Evolutionary conservation across 1,140 invertebrate genomes (phyloP).

Genomic region (Papilio helenus): DNA sequence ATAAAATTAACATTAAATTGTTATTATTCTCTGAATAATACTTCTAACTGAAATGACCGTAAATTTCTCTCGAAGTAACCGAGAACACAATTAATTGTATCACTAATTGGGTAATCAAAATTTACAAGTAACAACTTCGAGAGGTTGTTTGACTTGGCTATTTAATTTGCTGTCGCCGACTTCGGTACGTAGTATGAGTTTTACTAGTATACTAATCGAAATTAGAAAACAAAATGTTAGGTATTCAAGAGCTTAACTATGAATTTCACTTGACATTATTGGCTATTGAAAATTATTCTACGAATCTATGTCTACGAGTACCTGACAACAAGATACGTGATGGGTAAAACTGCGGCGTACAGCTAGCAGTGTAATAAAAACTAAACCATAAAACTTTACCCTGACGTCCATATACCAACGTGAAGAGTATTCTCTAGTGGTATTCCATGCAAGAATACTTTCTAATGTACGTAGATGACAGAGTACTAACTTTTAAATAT

Average conservation of each 20-base stretch:
- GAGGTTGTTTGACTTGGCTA: conserved; percentile 8
- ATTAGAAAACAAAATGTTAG: background rate
- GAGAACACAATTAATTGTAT: conserved; percentile 21
- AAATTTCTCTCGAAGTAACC: conserved; percentile 15
- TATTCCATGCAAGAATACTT: background rate
- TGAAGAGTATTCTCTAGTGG: background rate
- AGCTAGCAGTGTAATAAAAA: background rate
- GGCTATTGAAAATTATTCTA: background rate
- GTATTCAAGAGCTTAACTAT: background rate
- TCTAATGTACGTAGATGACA: background rate
- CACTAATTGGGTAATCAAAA: conserved; percentile 33
- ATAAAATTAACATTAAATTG: background rate
- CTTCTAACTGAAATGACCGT: background rate
- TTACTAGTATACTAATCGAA: background rate
- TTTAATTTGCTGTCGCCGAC: conserved; percentile 15
- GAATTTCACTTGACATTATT: background rate
- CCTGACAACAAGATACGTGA: background rate
- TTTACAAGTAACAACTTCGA: conserved; percentile 28
- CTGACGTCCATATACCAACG: background rate
- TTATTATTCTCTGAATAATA: background rate
- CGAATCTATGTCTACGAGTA: background rate
- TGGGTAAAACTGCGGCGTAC: background rate
- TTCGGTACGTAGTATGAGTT: background rate
- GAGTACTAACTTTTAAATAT: conserved; percentile 1
- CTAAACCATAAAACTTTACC: background rate